Evolutionary conservation across 2,113 vertebrate genomes (phyloP), one percentile per base, ranked within the genome.

Genomic region (Ailurus styani): DNA sequence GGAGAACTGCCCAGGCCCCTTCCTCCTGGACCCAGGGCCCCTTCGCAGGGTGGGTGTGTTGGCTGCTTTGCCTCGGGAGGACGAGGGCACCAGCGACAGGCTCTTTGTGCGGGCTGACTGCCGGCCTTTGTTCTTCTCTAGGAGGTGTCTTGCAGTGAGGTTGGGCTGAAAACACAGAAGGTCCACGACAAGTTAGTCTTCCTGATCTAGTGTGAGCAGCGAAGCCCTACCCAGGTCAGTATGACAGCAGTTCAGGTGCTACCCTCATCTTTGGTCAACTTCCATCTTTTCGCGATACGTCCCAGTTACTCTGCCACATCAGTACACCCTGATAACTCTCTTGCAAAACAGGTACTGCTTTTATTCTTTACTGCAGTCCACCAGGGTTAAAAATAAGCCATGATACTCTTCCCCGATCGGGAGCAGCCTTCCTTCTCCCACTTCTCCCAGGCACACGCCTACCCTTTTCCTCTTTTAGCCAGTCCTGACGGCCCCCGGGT

Each of bases 101-200:
- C 57, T 87, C 88, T 98, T 98, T 2, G 95, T 84, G 87, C 70
- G 97, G 0, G 97, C 96, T n/a, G 98, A 98, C 97, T 97, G 98
- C 89, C 20, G 98, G 98, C 96, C 97, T 98, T 97, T 98, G 98
- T 98, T 98, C 98, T 98, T 99, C 95, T 99, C 99, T 45, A 99
- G 98, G 82, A 99, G 99, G 95, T 99, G 99, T 98, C 98, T 98
- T 7, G 99, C 99, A 0, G 98, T 98, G 14, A 98, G 97, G 98
- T 99, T 99, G 2, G 99, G 99, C 99, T 99, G 98, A 47, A 95
- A 97, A 97, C 97, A 95, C 72, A 98, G 98, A 96, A 83, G 77
- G 34, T 66, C 3, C 0, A n/a, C 13, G 68, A 95, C 77, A 94
- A 81, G 52, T 96, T 78, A 70, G 23, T 77, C 40, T 95, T 75